Conservation (phyloP, 2,113 vertebrate genomes). For the Phaethornis superciliosus region DNA sequence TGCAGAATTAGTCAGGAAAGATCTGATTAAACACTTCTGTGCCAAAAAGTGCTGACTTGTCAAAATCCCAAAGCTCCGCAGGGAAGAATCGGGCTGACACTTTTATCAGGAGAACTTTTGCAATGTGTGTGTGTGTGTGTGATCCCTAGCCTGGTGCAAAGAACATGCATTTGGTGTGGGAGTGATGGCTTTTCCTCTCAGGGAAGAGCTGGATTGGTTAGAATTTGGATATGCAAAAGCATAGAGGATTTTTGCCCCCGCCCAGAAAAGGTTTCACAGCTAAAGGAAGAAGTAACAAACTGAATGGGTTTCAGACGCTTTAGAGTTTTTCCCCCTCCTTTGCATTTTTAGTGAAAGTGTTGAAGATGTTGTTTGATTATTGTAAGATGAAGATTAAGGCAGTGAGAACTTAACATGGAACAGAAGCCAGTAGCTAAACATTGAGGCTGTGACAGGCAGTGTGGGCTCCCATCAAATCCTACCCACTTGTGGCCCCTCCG, state of each 20-base stretch:
- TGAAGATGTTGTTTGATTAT: not conserved
- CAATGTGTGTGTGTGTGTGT: not conserved
- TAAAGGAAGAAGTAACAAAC: not conserved
- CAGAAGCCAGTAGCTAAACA: not conserved
- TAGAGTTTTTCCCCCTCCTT: not conserved
- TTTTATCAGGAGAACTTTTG: not conserved
- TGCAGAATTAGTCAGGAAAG: conserved; percentile 64
- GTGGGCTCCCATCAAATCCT: not conserved
- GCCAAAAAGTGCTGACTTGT: not conserved
- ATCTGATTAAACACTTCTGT: conserved; percentile 37
- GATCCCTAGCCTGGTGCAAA: not conserved
- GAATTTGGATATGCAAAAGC: not conserved
- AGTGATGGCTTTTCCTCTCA: not conserved
- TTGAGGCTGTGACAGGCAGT: not conserved
- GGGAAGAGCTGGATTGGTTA: not conserved
- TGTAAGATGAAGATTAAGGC: not conserved
- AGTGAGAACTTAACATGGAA: not conserved
- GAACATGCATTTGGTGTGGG: not conserved
- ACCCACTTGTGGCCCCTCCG: not conserved
- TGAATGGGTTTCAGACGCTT: not conserved
- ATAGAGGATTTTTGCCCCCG: not conserved
- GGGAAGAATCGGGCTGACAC: not conserved
- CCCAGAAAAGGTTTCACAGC: not conserved
- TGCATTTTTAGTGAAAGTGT: not conserved
- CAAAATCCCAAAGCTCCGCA: conserved; percentile 20